Percentiles rank a stretch among this genome's conserved stretches.
These are phyloP conservation scores for Callocephalon fimbriatum DNA, from an alignment of 2,113 vertebrate genomes.

Conservation along the genomic window DNA sequence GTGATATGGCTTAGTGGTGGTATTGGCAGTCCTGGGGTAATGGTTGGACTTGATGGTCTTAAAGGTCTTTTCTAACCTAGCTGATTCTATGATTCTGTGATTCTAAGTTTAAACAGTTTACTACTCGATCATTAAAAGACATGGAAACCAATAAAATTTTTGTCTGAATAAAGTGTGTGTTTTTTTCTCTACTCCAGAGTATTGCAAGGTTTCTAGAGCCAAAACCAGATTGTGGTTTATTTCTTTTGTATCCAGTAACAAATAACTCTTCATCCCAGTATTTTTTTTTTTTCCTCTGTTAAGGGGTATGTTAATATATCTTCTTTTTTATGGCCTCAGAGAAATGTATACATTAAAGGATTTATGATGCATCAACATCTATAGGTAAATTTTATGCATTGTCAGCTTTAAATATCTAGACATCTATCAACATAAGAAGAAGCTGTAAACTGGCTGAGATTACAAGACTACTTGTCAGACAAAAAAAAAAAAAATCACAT, in stretches of 20 bases:
- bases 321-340: neutral
- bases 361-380: slow-evolving; percentile 2
- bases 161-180: neutral
- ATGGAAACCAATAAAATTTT: neutral
- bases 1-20: neutral
- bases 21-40: neutral
- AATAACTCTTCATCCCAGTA: neutral
- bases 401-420: neutral
- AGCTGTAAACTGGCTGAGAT: neutral
- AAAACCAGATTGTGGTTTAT: neutral
- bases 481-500: neutral
- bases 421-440: neutral
- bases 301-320: neutral
- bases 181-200: neutral
- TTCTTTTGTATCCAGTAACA: neutral
- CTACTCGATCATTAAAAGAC: neutral
- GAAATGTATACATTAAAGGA: neutral
- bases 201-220: neutral
- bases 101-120: neutral
- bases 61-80: neutral
- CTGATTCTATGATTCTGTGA: neutral
- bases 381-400: slow-evolving; percentile 15
- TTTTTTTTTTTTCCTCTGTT: neutral
- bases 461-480: neutral
- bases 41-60: neutral